Conservation (phyloP, 1,140 invertebrate genomes). For the Zophobas atratus region DNA sequence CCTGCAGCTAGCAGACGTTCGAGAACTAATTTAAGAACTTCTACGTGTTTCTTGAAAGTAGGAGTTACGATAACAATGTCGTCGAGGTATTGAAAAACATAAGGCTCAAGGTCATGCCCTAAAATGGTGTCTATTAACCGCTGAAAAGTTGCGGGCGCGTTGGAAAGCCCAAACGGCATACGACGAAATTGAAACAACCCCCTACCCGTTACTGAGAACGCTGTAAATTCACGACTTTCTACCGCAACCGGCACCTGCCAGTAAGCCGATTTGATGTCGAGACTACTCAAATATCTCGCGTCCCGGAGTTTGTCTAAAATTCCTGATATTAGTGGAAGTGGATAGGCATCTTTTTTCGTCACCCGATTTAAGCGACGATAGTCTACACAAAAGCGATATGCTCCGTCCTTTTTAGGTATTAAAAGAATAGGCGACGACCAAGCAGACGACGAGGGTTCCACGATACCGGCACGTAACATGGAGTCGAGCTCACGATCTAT, state of each 20-base stretch:
- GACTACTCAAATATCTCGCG: slow-evolving; percentile 56
- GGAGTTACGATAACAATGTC: slow-evolving; percentile 58
- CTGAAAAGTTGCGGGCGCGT: slow-evolving; percentile 66
- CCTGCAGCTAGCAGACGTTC: slow-evolving; percentile 54
- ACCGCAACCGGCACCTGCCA: slow-evolving; percentile 60
- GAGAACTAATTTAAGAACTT: slow-evolving; percentile 56
- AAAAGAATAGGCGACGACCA: slow-evolving; percentile 60
- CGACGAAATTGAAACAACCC: slow-evolving; percentile 62
- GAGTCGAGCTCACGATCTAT: slow-evolving; percentile 55
- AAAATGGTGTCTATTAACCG: slow-evolving; percentile 63
- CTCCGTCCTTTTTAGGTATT: slow-evolving; percentile 47
- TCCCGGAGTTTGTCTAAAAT: slow-evolving; percentile 62
- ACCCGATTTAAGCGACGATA: slow-evolving; percentile 55
- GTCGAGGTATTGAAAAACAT: slow-evolving; percentile 62
- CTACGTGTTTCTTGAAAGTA: slow-evolving; percentile 56
- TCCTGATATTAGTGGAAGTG: slow-evolving; percentile 59
- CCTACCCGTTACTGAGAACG: slow-evolving; percentile 59
- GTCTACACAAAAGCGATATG: slow-evolving; percentile 36
- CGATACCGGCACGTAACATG: slow-evolving; percentile 47
- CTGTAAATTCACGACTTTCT: slow-evolving; percentile 52
- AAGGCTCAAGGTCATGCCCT: slow-evolving; percentile 53
- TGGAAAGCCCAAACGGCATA: slow-evolving; percentile 61
- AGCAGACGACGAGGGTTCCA: slow-evolving; percentile 42
- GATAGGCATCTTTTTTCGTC: slow-evolving; percentile 47
- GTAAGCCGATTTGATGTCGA: slow-evolving; percentile 62